A percentile compares a stretch with the other conserved stretches of the same genome.
Conservation (phyloP, 2,113 vertebrate species). For the Brachyhypopomus gauderio region DNA sequence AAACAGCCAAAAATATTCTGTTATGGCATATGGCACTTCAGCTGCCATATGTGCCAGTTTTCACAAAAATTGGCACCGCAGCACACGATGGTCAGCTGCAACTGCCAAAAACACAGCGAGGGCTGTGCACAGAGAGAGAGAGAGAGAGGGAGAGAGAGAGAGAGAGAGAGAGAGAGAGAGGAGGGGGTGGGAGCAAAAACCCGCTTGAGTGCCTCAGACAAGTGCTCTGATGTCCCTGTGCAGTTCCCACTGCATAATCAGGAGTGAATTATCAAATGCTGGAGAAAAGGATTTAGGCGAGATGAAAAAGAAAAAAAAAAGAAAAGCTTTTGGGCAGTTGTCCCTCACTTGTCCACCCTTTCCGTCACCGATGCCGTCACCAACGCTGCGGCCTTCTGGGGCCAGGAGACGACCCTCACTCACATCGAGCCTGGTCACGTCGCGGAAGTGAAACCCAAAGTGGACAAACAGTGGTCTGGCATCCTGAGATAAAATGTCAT, state of each 20-base stretch:
- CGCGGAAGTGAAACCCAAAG: slow-evolving; percentile 43
- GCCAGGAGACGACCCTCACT: not conserved
- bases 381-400: not conserved
- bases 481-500: slow-evolving; percentile 7
- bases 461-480: slow-evolving; percentile 36
- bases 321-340: not conserved
- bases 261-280: slow-evolving; percentile 44
- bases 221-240: slow-evolving; percentile 65
- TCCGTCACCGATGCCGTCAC: not conserved
- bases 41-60: slow-evolving; percentile 99
- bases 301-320: not conserved
- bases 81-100: slow-evolving; percentile 91
- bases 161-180: not conserved
- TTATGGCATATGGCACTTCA: slow-evolving; percentile 98
- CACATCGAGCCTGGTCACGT: slow-evolving; percentile 34
- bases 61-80: slow-evolving; percentile 97
- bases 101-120: slow-evolving; percentile 98
- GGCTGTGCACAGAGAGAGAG: slow-evolving; percentile 71
- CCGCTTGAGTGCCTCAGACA: slow-evolving; percentile 89
- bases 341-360: slow-evolving; percentile 18
- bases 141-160: slow-evolving; percentile 37
- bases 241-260: slow-evolving; percentile 53
- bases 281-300: slow-evolving; percentile 40
- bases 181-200: slow-evolving; percentile 63
- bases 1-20: slow-evolving; percentile 93